Base-by-base conservation (phyloP, 2,888 invertebrate species). In the Crossocerus cetratus region DNA sequence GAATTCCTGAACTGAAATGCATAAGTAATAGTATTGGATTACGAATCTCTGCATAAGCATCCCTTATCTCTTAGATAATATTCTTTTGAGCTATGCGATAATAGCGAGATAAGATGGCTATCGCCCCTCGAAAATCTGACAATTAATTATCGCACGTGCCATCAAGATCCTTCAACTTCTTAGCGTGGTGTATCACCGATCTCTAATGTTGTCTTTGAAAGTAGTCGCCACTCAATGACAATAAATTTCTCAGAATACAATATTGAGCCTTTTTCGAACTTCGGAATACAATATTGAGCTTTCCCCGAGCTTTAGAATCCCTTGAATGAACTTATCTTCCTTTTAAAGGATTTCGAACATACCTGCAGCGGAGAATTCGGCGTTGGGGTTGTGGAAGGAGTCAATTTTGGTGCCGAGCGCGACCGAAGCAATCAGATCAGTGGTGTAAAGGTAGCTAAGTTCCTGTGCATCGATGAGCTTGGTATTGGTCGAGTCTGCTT, bases 371-470 rank as follows among this genome's bases (percentile, higher is more conserved):
- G 80, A 78, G 45, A 88, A 88, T 58, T 87, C 86, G 1, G 75
- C 74, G 20, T 87, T 83, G 0, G 88, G 87, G 74, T 81, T 61
- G 44, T 84, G 74, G 55, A 88, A 88, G 0, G 87, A 87, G 62
- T 88, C 83, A 69, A 83, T 72, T n/a, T 83, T 81, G 2, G 83
- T 85, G 0, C 86, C 87, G 20, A 87, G 82, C 0, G 84, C 85
- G 3, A 86, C 61, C n/a, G 83, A 85, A 0, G 85, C 87, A 16
- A 88, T 88, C 3, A 88, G 71, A 74, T 88, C 88, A 2, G 88
- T 86, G 3, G 88, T 84, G n/a, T 84, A 88, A 56, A 81, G 86
- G 59, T 87, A 84, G 64, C 83, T 87, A 0, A 88, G 65, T 14
- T 88, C 87, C 44, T 88, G 87, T 0, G 84, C 86, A 49, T 87